These are phyloP conservation scores for Proterorhinus semilunaris DNA, from an alignment of 2,113 vertebrate species.

Conservation along the genomic window DNA sequence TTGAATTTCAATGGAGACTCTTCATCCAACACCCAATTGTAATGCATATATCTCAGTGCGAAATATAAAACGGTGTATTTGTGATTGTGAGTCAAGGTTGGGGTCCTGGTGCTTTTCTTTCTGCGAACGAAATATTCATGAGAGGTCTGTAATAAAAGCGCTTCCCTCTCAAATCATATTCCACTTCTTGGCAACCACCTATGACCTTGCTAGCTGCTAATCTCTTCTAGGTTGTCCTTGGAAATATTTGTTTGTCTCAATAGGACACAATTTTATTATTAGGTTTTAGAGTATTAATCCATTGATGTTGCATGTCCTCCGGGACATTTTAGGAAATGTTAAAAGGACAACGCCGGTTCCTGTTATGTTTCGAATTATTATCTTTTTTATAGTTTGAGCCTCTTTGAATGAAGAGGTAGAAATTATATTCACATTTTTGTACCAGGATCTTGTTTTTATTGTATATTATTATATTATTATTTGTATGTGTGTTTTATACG, in stretches of 20 bases:
- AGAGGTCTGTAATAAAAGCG: slow-evolving; percentile 23
- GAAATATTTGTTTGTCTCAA: slow-evolving; percentile 21
- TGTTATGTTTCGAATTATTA: no score
- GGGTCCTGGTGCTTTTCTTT: slow-evolving; percentile 27
- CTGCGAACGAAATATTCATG: slow-evolving; percentile 18
- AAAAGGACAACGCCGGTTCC: no score
- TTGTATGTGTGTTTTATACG: no score
- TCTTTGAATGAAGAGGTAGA: no score
- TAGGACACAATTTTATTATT: not conserved
- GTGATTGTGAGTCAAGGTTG: slow-evolving; percentile 28
- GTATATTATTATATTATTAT: no score
- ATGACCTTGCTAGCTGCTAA: slow-evolving; percentile 27
- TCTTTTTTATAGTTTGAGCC: no score
- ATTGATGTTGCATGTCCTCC: no score
- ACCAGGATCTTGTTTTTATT: no score
- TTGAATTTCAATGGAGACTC: slow-evolving; percentile 14
- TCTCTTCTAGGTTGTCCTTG: slow-evolving; percentile 32
- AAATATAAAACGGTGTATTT: slow-evolving; percentile 27
- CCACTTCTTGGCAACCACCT: slow-evolving; percentile 10
- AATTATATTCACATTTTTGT: no score
- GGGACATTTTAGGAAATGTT: no score
- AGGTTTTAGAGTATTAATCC: no score
- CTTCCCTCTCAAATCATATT: slow-evolving; percentile 31
- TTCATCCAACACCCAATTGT: slow-evolving; percentile 7
- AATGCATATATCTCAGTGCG: slow-evolving; percentile 6